phyloP scores from a whole-genome alignment of 37 sponge, comb jelly and placozoan species.

The Bolinopsis microptera region DNA sequence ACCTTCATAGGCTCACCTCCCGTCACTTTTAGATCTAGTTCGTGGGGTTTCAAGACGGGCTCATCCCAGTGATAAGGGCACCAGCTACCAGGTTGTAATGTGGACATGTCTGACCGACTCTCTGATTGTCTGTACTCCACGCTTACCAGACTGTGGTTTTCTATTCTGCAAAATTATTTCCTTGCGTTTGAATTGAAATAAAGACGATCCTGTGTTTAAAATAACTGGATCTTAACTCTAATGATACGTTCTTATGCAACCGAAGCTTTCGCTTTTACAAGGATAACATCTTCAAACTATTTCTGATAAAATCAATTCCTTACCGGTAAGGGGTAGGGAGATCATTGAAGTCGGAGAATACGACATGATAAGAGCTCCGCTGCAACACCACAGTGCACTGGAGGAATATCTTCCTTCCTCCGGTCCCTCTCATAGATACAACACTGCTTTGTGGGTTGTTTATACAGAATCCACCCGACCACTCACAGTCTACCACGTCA shows the following conservation, averaged over 20 bases:
- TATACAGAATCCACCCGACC: slow-evolving; percentile 91
- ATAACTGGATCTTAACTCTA: too few species aligned
- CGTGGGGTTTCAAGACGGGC: background rate
- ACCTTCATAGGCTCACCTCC: background rate
- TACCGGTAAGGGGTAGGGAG: slow-evolving; percentile 24
- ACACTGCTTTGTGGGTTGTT: slow-evolving; percentile 48
- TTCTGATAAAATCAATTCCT: background rate
- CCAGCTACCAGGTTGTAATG: background rate
- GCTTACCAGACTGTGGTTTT: background rate
- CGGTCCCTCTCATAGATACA: slow-evolving; percentile 1
- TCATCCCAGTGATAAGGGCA: slow-evolving; percentile 20
- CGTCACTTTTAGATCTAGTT: background rate
- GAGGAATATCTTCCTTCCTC: slow-evolving; percentile 45
- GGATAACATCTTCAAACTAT: too few species aligned
- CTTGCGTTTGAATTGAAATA: too few species aligned
- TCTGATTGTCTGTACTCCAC: slow-evolving; percentile 25
- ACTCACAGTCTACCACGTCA: slow-evolving; percentile 79
- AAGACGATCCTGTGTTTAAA: too few species aligned
- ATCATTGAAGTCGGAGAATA: slow-evolving; percentile 16
- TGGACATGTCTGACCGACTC: background rate
- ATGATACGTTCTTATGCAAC: too few species aligned
- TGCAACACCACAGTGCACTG: slow-evolving; percentile 34
- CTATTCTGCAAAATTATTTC: too few species aligned
- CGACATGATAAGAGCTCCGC: background rate
- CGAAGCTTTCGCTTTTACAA: too few species aligned